phyloP scores from a whole-genome alignment of 2,797 vertebrate genomes.

The Oryzias dopingdopingensis region DNA sequence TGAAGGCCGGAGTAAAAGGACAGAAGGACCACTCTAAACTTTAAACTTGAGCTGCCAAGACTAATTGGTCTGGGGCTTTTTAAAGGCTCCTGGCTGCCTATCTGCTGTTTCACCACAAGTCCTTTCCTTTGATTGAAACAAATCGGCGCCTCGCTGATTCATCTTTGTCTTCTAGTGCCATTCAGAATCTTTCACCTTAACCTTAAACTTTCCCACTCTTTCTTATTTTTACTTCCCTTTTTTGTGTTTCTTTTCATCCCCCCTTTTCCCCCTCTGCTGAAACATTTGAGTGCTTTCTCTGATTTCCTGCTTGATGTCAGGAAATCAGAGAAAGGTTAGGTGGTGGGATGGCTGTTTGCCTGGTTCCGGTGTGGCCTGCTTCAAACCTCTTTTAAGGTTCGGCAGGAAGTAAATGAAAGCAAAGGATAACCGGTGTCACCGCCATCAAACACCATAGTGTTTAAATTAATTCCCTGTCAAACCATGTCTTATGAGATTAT shows the following conservation, averaged over 20 bases:
- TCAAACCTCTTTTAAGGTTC: slow-evolving; percentile 50
- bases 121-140: slow-evolving; percentile 35
- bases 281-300: slow-evolving; percentile 55
- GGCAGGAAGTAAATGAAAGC: slow-evolving; percentile 48
- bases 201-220: slow-evolving; percentile 31
- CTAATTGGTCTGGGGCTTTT: slow-evolving; percentile 48
- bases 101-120: slow-evolving; percentile 23
- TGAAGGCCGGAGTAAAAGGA: slow-evolving; percentile 16
- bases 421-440: slow-evolving; percentile 37
- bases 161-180: slow-evolving; percentile 49
- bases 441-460: slow-evolving; percentile 9
- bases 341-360: slow-evolving; percentile 36
- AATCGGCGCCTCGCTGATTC: slow-evolving; percentile 33
- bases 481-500: slow-evolving; percentile 11
- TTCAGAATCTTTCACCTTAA: slow-evolving; percentile 29
- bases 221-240: slow-evolving; percentile 42
- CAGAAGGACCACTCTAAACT: slow-evolving; percentile 33
- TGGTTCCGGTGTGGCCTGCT: slow-evolving; percentile 34
- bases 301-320: slow-evolving; percentile 51
- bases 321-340: slow-evolving; percentile 56
- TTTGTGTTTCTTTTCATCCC: slow-evolving; percentile 27
- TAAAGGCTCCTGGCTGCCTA: slow-evolving; percentile 32
- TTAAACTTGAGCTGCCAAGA: slow-evolving; percentile 31
- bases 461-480: slow-evolving; percentile 7
- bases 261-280: slow-evolving; percentile 14